A percentile compares a stretch with the other conserved stretches of the same genome.
Evolutionary conservation across 2,113 vertebrate genomes (phyloP).

Genomic region (Tragelaphus strepsiceros): DNA sequence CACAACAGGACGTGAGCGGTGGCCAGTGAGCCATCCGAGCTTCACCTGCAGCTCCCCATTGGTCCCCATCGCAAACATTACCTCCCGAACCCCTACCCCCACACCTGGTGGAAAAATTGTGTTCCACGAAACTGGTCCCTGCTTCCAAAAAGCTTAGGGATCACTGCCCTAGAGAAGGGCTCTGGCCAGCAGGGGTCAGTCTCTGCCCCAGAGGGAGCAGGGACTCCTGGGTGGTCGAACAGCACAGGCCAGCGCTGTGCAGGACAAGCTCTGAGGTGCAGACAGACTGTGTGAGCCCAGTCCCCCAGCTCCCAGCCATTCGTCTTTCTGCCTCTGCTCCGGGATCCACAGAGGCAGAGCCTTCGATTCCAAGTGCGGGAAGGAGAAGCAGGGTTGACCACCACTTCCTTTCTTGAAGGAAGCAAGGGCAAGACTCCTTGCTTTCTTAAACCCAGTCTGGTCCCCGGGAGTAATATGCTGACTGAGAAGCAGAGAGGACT

Average conservation of each 20-base stretch:
- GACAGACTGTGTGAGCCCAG: background rate
- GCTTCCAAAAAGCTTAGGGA: background rate
- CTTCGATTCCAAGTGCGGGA: background rate
- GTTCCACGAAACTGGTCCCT: background rate
- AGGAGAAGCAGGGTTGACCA: background rate
- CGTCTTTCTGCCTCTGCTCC: background rate
- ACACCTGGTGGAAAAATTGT: background rate
- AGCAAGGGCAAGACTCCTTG: background rate
- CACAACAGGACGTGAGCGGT: fast-evolving
- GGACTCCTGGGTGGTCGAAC: background rate
- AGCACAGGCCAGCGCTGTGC: fast-evolving
- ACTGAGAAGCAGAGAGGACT: too few species aligned
- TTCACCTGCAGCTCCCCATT: background rate
- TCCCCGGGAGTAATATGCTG: background rate
- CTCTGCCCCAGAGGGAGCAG: background rate
- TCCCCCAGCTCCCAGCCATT: background rate
- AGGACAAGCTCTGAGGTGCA: background rate
- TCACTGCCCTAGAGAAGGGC: background rate
- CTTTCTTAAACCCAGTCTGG: background rate
- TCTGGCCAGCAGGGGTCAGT: background rate
- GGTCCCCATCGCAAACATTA: background rate
- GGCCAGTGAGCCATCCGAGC: background rate
- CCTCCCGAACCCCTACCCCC: background rate
- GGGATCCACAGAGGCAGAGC: background rate
- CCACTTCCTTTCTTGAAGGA: background rate